phyloP scores from a whole-genome alignment of 2,797 vertebrate genomes.

The Squalus acanthias region DNA sequence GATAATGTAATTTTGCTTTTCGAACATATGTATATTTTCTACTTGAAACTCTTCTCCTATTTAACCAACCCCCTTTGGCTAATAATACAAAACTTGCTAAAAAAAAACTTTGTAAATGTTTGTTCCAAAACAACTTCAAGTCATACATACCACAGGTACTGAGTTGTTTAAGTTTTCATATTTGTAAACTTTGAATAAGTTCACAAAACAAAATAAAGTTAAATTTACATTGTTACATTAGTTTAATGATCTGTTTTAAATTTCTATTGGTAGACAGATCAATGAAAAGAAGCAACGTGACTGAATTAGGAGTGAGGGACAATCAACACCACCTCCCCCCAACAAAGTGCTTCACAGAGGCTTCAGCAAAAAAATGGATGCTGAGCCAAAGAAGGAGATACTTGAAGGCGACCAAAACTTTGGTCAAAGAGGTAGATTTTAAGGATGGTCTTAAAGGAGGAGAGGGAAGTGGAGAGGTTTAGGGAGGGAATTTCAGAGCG shows the following conservation, averaged over 20 bases:
- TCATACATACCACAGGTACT: background rate
- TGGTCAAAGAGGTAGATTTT: background rate
- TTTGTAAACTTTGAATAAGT: background rate
- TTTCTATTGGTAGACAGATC: too few species aligned
- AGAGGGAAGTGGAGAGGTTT: background rate
- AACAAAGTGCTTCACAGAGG: too few species aligned
- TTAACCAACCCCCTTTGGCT: background rate
- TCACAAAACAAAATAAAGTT: too few species aligned
- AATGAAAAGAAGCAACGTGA: too few species aligned
- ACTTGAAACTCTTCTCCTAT: background rate
- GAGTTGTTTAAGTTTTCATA: background rate
- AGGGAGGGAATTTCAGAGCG: too few species aligned
- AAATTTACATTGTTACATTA: too few species aligned
- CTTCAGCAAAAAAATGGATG: too few species aligned
- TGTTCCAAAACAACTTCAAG: background rate
- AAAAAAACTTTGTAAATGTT: background rate
- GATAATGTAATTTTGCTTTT: background rate
- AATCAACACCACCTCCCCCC: too few species aligned
- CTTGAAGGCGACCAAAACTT: background rate
- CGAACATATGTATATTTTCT: background rate
- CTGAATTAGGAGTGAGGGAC: too few species aligned
- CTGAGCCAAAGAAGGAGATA: too few species aligned
- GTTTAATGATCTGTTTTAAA: too few species aligned
- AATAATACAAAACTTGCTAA: background rate
- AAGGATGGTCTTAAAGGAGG: background rate